These are phyloP conservation scores for Geophilus truncorum DNA, from an alignment of 2,888 invertebrate species.

Conservation along the genomic window DNA sequence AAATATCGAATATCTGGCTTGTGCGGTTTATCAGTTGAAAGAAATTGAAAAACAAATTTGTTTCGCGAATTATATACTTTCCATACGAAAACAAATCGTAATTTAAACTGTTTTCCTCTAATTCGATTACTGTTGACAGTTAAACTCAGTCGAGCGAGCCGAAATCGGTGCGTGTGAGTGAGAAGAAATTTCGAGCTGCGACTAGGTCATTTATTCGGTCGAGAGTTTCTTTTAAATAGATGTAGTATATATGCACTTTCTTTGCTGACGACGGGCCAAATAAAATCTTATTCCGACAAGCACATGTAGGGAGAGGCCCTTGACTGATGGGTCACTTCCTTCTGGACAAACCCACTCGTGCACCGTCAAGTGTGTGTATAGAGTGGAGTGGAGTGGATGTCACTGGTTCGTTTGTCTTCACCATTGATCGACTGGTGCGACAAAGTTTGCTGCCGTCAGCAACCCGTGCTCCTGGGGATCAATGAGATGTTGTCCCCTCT, in stretches of 20 bases:
- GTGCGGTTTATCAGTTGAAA: not conserved
- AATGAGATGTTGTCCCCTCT: not conserved
- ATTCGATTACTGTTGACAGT: no score
- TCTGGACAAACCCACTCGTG: slow-evolving; percentile 15
- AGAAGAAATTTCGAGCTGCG: no score
- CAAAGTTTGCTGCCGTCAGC: slow-evolving; percentile 16
- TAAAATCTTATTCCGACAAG: not conserved
- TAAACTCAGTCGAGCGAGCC: no score
- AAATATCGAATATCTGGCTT: not conserved
- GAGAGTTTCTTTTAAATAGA: no score
- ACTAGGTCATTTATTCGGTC: no score
- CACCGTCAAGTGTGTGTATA: not conserved
- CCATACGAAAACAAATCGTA: not conserved
- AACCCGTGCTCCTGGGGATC: not conserved
- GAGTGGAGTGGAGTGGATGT: not conserved
- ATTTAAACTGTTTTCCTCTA: not conserved
- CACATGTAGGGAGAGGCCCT: not conserved
- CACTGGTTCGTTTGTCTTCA: slow-evolving; percentile 20
- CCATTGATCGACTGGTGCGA: slow-evolving; percentile 20
- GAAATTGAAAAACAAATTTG: not conserved
- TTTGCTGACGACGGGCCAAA: not conserved
- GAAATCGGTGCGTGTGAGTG: no score
- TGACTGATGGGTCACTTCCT: slow-evolving; percentile 12
- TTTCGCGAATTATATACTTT: not conserved
- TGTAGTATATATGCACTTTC: not conserved